Percentiles rank a stretch among this genome's conserved stretches.
Evolutionary conservation across 2,888 invertebrate species (phyloP).

Genomic region (Ormyrus labotus): DNA sequence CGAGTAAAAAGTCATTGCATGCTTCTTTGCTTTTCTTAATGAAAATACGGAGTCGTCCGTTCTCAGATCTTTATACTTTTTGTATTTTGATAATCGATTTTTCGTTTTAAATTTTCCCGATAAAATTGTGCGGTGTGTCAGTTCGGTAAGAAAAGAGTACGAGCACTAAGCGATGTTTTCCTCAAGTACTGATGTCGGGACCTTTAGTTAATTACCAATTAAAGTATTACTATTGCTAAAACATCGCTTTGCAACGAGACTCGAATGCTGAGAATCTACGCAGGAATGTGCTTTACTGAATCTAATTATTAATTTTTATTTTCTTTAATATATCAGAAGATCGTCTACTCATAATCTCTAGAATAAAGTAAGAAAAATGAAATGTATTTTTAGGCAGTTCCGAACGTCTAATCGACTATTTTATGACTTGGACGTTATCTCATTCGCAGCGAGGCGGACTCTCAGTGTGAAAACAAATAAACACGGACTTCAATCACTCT

Average conservation of each 20-base stretch:
- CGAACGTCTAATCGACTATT: conserved; percentile 49
- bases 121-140: no score
- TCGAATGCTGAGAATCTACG: conserved; percentile 31
- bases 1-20: conserved; percentile 11
- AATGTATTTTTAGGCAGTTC: conserved; percentile 43
- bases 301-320: neutral
- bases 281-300: conserved; percentile 49
- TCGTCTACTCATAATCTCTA: conserved; percentile 8
- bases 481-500: conserved; percentile 5
- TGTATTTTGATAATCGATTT: no score
- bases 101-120: no score
- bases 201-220: neutral
- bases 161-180: no score
- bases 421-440: conserved; percentile 47
- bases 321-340: conserved; percentile 20
- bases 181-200: no score
- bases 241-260: conserved; percentile 20
- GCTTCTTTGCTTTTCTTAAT: neutral
- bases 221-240: conserved; percentile 21
- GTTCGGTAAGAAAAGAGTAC: no score
- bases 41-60: no score
- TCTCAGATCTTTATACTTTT: no score
- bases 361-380: conserved; percentile 25
- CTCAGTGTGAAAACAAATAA: conserved; percentile 25
- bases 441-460: neutral